Evolutionary conservation across 2,888 invertebrate genomes (phyloP), one percentile per base, ranked within the genome.

Genomic region (Metellina segmentata): DNA sequence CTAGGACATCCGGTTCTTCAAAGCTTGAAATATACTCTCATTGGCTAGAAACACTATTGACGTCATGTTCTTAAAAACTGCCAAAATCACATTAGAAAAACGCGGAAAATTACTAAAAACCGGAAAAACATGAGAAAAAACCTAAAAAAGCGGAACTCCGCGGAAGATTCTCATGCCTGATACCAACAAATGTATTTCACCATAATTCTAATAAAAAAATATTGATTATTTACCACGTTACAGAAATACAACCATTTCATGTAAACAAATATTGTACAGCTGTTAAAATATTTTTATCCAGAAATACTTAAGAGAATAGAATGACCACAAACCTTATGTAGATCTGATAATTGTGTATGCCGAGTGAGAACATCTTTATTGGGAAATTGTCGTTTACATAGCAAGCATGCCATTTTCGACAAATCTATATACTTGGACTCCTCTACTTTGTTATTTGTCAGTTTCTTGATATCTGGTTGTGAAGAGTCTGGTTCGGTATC

Each of bases 361-460:
- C 98, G 95, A 13, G 96, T 96, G 16, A 99, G 96, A 0, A 97
- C 97, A 92, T 99, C 99, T 82, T 96, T 96, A 49, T 97, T 98
- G 1, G 98, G 97, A 95, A 99, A 98, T 94, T 98, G 98, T 82
- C 99, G 96, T 95, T 99, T 99, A 95, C 99, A 99, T 9, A 99
- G 96, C 34, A 99, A 96, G 94, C 99, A 99, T 0, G 98, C 98
- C 81, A 99, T 95, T 95, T 98, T 99, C 20, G 93, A 93, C 96
- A 97, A 98, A 95, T 99, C 99, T 6, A 98, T 94, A 77, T 95
- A 94, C 72, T 95, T 95, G 20, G 94, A 94, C 69, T 94, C 94
- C 78, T 94, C 93, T 16, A 92, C 77, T 77, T 81, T 93, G 20
- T 88, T 83, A 53, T 92, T 93, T n/a, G 89, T 48, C 7, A 72